phyloP scores from a whole-genome alignment of 2,113 vertebrate genomes.

The Eudyptes chrysolophus region DNA sequence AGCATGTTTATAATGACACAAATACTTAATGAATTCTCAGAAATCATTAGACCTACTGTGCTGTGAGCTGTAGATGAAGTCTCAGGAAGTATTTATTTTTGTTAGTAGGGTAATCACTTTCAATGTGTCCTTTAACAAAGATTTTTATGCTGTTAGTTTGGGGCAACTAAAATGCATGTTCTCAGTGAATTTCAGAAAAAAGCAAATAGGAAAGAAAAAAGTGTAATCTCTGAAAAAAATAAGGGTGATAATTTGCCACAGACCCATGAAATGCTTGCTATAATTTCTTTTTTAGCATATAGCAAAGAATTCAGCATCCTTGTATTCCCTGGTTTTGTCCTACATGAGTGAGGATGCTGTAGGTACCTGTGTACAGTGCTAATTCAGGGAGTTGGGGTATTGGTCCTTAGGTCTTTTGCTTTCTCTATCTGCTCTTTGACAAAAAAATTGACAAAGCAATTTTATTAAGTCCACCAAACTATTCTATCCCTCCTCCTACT shows the following conservation, averaged over 20 bases:
- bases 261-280: not conserved
- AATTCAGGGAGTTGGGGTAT: not conserved
- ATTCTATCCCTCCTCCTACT: not conserved
- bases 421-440: not conserved
- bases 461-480: not conserved
- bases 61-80: constrained; percentile 10
- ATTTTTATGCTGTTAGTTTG: not conserved
- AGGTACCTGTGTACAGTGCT: not conserved
- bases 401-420: not conserved
- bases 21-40: constrained; percentile 29
- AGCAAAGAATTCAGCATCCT: not conserved
- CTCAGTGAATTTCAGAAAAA: not conserved
- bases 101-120: not conserved
- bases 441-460: not conserved
- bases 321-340: not conserved
- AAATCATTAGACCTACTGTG: constrained; percentile 22
- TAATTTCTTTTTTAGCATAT: not conserved
- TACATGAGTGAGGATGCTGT: not conserved
- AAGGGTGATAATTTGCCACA: not conserved
- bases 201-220: not conserved
- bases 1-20: not conserved
- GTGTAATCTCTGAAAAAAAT: not conserved
- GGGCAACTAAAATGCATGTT: not conserved
- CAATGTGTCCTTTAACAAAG: constrained; percentile 5
- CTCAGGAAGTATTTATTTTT: constrained; percentile 42